Percentiles rank a stretch among this genome's conserved stretches.
Evolutionary conservation across 30 jellyfish, hydroid and myxozoan species (phyloP).

Genomic region (Cassiopea andromeda): DNA sequence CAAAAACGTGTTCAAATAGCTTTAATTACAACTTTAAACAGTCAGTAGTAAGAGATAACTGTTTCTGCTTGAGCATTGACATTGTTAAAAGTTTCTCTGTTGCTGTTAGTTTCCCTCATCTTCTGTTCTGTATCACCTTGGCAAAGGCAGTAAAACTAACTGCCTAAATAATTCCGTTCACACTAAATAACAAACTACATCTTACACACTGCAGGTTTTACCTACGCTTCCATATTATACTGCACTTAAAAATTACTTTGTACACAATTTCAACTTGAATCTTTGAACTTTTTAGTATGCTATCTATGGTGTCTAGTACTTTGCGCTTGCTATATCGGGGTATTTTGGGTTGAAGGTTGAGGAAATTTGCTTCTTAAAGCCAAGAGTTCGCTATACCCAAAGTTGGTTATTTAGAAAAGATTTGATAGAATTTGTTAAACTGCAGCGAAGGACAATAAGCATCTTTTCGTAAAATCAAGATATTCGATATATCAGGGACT

Average conservation of each 20-base stretch:
- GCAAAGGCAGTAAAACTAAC: neutral
- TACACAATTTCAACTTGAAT: neutral
- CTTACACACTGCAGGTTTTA: neutral
- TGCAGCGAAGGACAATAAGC: neutral
- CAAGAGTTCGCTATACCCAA: neutral
- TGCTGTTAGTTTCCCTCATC: neutral
- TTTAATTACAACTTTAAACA: neutral
- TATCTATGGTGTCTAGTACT: neutral
- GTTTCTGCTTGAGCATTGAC: neutral
- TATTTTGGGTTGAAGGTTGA: neutral
- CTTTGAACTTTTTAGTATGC: too few species aligned
- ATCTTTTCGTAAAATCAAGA: neutral
- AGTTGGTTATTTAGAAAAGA: neutral
- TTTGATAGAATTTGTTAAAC: neutral
- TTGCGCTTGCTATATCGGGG: neutral
- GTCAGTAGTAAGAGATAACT: neutral
- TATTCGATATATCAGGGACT: neutral
- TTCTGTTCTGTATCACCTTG: neutral
- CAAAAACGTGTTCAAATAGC: neutral
- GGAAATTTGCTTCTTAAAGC: neutral
- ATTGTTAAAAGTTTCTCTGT: neutral
- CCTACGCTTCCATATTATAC: neutral
- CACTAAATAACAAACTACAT: neutral
- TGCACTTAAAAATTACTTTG: neutral
- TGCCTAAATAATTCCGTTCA: neutral